A percentile compares a stretch with the other conserved stretches of the same genome.
phyloP scores from a whole-genome alignment of 2,888 invertebrate species.

The Heliconius ismenius region DNA sequence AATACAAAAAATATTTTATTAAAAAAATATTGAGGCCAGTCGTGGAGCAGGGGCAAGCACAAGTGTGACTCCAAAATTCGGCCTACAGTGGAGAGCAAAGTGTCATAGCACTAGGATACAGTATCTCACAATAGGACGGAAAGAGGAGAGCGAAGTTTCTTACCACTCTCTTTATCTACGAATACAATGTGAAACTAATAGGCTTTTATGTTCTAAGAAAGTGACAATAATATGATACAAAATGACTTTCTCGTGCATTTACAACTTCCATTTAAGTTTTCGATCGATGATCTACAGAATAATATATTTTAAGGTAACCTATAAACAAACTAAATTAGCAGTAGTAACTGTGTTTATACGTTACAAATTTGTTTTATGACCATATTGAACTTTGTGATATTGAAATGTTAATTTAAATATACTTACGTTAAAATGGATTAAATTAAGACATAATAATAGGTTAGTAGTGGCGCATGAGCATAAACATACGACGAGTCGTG shows the following conservation, averaged over 20 bases:
- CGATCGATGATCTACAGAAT: neutral
- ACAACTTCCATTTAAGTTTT: neutral
- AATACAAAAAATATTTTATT: too few relatives aligned
- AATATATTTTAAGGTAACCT: neutral
- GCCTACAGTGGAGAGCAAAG: neutral
- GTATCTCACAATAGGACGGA: neutral
- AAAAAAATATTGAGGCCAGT: too few relatives aligned
- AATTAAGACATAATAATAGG: too few relatives aligned
- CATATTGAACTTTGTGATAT: neutral
- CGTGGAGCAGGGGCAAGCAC: too few relatives aligned
- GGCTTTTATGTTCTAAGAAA: neutral
- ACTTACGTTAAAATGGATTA: too few relatives aligned
- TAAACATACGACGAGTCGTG: too few relatives aligned
- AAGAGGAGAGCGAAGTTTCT: neutral
- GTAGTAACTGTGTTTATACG: neutral
- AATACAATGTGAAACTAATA: neutral
- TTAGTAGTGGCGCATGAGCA: too few relatives aligned
- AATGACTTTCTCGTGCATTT: slow-evolving; percentile 2
- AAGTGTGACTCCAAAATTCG: too few relatives aligned
- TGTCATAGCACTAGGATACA: neutral
- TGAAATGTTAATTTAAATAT: neutral
- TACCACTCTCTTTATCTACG: neutral
- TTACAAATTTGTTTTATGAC: neutral
- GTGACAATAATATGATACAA: neutral
- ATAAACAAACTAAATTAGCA: neutral